Percentiles rank a stretch among this genome's conserved stretches.
These are phyloP conservation scores for Gymnobelideus leadbeateri DNA, from an alignment of 2,113 vertebrate species.

Conservation along the genomic window DNA sequence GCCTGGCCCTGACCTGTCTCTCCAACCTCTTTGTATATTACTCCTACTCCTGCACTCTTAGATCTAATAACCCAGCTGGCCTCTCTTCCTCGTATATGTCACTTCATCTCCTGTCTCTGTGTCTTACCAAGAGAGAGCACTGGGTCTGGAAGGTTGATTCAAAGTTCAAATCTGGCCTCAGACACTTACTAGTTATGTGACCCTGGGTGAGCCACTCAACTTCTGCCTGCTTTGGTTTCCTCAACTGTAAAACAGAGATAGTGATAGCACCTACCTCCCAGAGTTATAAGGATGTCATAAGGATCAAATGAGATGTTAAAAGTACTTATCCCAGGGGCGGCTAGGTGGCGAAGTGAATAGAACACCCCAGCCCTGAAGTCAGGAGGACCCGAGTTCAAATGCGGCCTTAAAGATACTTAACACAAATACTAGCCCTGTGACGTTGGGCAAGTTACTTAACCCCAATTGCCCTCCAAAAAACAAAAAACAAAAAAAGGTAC, in stretches of 20 bases:
- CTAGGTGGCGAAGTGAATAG: too few species aligned
- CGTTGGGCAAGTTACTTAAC: too few species aligned
- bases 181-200: not conserved
- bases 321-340: not conserved
- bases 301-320: not conserved
- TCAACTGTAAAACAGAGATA: not conserved
- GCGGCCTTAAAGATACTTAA: too few species aligned
- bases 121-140: not conserved
- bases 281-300: too few species aligned
- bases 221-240: not conserved
- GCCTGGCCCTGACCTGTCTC: not conserved
- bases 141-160: not conserved
- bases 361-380: too few species aligned
- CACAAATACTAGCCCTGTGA: too few species aligned
- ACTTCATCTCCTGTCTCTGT: not conserved
- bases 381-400: too few species aligned
- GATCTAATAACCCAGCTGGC: not conserved
- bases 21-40: not conserved
- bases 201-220: not conserved
- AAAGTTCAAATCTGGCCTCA: not conserved
- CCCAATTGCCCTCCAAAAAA: too few species aligned
- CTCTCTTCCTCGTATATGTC: not conserved
- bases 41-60: not conserved
- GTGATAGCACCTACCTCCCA: too few species aligned
- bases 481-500: too few species aligned